Conservation (phyloP, 2,113 vertebrate species). For the Tamias sibiricus region DNA sequence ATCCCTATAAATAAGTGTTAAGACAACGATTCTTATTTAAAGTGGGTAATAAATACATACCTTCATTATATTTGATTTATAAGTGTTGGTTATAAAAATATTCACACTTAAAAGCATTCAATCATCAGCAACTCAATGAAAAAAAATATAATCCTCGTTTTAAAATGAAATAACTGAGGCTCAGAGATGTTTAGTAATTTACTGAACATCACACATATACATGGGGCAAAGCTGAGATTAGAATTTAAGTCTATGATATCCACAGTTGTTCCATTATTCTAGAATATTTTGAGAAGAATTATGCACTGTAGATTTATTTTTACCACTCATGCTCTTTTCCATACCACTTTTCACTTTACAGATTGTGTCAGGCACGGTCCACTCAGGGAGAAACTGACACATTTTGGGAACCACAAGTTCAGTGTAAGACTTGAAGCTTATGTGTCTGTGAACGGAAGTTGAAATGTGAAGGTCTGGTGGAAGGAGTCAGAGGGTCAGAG, state of each 20-base stretch:
- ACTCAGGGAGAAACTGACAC: not conserved
- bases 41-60: not conserved
- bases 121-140: not conserved
- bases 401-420: not conserved
- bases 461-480: not conserved
- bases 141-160: not conserved
- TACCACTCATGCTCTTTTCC: not conserved
- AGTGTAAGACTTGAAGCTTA: not conserved
- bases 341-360: not conserved
- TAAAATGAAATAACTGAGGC: not conserved
- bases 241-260: not conserved
- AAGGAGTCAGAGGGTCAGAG: not conserved
- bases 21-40: constrained; percentile 12
- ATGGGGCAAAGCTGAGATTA: not conserved
- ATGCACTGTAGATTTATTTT: not conserved
- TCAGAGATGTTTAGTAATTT: constrained; percentile 3
- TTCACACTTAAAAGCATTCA: not conserved
- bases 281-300: not conserved
- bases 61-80: not conserved
- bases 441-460: not conserved
- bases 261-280: not conserved
- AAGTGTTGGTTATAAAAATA: not conserved
- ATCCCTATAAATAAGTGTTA: not conserved
- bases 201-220: not conserved
- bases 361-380: not conserved